Base-by-base conservation (phyloP, 2,888 invertebrate genomes). In the Macrosoma leucophasiata region DNA sequence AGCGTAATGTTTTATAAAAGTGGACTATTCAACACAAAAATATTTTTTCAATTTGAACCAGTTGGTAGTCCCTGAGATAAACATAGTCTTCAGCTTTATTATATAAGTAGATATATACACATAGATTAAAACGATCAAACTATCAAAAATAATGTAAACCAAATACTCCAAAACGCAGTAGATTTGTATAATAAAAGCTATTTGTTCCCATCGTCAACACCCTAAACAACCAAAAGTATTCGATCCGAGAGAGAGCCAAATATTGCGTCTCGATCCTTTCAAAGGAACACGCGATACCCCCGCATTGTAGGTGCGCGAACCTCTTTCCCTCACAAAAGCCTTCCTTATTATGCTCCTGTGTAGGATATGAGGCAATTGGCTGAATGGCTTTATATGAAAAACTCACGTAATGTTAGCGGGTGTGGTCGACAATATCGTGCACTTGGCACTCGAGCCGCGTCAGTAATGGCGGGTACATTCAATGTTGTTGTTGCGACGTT, bases 321-420 rank as follows among this genome's bases (percentile, higher is more conserved):
- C 76, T 72, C 76, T 76, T 78, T 74, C 63, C 68, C 67, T 70
- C 66, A 77, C 73, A 79, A 78, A 77, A 77, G 76, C 73, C 66
- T 73, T 69, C 73, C 71, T 78, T 81, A 81, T 84, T 79, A 77
- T 78, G 71, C 75, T 73, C 63, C 68, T 70, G 66, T 76, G 72
- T 75, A 70, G 77, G 75, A 75, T 82, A 78, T 77, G 72, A 77
- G 77, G 78, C 78, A 81, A 84, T 82, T 81, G 82, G 78, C 71
- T 77, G 74, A 78, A 81, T 81, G 70, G 79, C 74, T 75, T 77
- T 75, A 73, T 79, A 79, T 77, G 74, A 81, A 82, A 82, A 81
- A 78, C 71, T 78, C 74, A 52, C 70, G 77, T 78, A 79, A 81
- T 81, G 71, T 79, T 66, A 64, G 64, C 53, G 65, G 70, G 69